Conservation (phyloP, 1,140 invertebrate species). For the Cheumatopsyche charites region DNA sequence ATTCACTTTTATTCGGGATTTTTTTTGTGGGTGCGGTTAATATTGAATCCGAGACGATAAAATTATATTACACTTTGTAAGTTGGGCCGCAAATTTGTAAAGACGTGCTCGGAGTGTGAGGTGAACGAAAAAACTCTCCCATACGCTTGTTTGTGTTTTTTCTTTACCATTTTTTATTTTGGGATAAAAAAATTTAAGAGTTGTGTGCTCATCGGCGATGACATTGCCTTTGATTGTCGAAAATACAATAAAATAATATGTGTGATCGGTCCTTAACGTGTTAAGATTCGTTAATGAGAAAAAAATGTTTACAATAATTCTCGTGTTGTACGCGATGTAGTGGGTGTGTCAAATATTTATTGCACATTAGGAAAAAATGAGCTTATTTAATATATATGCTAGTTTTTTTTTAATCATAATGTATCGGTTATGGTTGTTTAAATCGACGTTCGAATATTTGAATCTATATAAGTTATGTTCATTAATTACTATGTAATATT, state of each 20-base stretch:
- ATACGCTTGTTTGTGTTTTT: not conserved
- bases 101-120: conserved; percentile 39
- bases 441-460: too few species aligned
- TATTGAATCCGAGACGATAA: conserved; percentile 49
- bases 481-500: too few species aligned
- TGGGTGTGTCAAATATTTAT: too few species aligned
- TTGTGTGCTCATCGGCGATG: not conserved
- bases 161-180: not conserved
- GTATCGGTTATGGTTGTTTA: too few species aligned
- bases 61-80: conserved; percentile 50
- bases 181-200: not conserved
- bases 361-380: too few species aligned
- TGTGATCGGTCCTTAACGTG: not conserved
- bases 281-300: not conserved
- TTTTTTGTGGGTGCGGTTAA: conserved; percentile 39
- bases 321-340: not conserved
- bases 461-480: too few species aligned
- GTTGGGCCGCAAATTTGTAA: conserved; percentile 48
- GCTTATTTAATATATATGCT: too few species aligned
- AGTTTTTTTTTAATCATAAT: too few species aligned
- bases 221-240: not conserved
- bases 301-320: not conserved
- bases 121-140: conserved; percentile 22
- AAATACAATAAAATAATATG: not conserved
- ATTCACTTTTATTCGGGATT: conserved; percentile 47